Base-by-base conservation (phyloP, 2,888 invertebrate species). In the Andrena hattorfiana region DNA sequence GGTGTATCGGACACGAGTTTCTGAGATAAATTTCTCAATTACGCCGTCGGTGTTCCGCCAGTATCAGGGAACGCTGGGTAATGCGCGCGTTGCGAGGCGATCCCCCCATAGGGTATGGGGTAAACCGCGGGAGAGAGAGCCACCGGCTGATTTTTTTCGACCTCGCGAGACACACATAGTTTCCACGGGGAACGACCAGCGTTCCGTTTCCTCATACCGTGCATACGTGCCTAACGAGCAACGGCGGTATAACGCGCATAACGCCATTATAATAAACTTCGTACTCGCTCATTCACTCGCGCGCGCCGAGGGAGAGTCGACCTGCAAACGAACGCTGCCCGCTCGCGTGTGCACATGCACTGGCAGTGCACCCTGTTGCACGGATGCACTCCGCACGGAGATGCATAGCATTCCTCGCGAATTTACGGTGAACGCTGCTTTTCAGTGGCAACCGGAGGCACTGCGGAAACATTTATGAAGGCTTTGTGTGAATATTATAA, bases 181-280 rank as follows among this genome's bases (percentile, higher is more conserved):
- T 80, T 51, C 68, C 54, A 13, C n/a, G 56, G 32, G 32, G 56
- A 62, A 42, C 49, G 42, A 48, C 62, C 60, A 35, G 59, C 68
- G 80, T 74, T 75, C 77, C 83, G 77, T 86, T 84, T 85, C 85
- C 86, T 88, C 86, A 77, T 88, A 73, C 80, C 84, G 62, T 20
- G 80, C 81, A 79, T 84, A 83, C 86, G 78, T 77, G 63, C 83
- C 83, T 87, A 88, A 89, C 89, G 80, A 89, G 85, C 71, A 77
- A 66, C 81, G 66, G 23, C 75, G 63, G 78, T 76, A 72, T 87
- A 74, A 80, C 74, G 78, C 73, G 70, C 78, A 83, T 87, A 86
- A 86, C 85, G 81, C 77, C 79, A 85, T 88, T 85, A 86, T 85
- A 85, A 87, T 88, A 87, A 88, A 87, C 79, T 81, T 77, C 73